These are phyloP conservation scores for Silurus asotus DNA, from an alignment of 2,113 vertebrate species.

Conservation along the genomic window DNA sequence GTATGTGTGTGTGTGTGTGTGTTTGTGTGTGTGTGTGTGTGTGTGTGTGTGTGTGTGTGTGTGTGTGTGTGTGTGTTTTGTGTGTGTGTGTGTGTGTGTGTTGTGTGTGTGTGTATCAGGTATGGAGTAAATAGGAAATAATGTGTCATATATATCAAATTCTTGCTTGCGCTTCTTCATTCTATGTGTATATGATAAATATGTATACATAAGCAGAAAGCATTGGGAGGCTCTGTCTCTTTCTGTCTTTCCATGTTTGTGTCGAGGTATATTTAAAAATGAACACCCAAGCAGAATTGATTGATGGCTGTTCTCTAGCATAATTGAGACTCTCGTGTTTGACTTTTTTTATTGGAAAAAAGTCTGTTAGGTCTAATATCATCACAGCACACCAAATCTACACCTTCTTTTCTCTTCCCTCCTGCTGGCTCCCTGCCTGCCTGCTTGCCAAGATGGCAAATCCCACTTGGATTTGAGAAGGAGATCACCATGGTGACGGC, in stretches of 20 bases:
- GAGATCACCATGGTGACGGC: slow-evolving; percentile 81
- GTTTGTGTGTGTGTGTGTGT: slow-evolving; percentile 25
- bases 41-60: slow-evolving; percentile 21
- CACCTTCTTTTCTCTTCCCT: slow-evolving; percentile 26
- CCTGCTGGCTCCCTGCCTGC: slow-evolving; percentile 59
- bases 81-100: slow-evolving; percentile 29
- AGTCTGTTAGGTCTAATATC: slow-evolving; percentile 77
- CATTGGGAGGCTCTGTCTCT: neutral
- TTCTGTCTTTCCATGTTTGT: neutral
- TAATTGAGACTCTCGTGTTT: slow-evolving; percentile 72
- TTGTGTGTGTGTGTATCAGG: slow-evolving; percentile 17
- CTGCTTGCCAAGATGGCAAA: slow-evolving; percentile 70
- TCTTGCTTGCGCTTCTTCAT: neutral
- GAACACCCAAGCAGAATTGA: slow-evolving; percentile 71
- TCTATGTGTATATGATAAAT: neutral
- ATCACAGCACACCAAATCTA: slow-evolving; percentile 52
- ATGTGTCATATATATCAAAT: neutral
- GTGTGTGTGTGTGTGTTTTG: slow-evolving; percentile 16
- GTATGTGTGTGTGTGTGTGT: slow-evolving; percentile 35
- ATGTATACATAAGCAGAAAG: neutral
- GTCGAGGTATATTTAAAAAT: slow-evolving; percentile 45
- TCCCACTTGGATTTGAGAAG: slow-evolving; percentile 79
- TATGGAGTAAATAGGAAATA: slow-evolving; percentile 9
- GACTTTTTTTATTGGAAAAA: slow-evolving; percentile 63
- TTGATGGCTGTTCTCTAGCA: slow-evolving; percentile 67